A percentile compares a stretch with the other conserved stretches of the same genome.
These are phyloP conservation scores for Nannobrachium achirus DNA, from an alignment of 2,113 vertebrate genomes.

Conservation along the genomic window DNA sequence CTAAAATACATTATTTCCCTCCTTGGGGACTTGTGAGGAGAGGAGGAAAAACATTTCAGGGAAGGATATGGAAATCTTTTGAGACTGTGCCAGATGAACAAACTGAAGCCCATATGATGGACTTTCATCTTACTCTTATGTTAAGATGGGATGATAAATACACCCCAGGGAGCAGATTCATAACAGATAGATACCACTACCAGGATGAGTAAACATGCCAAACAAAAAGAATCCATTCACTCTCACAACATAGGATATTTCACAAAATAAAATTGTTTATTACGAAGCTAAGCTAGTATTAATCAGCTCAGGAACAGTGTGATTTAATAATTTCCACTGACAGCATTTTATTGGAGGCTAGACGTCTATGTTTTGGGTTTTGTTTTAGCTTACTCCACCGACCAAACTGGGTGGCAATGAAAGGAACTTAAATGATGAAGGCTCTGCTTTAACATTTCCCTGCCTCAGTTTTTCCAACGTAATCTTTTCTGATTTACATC, in stretches of 20 bases:
- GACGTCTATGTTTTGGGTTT: too few relatives aligned
- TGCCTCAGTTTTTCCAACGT: too few relatives aligned
- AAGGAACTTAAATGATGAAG: too few relatives aligned
- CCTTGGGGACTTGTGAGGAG: slow-evolving; percentile 21
- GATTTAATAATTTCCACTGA: neutral
- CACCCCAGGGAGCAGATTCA: neutral
- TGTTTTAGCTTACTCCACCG: too few relatives aligned
- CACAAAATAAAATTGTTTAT: neutral
- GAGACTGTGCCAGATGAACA: neutral
- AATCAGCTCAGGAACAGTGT: neutral
- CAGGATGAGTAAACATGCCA: neutral
- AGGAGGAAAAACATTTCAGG: slow-evolving; percentile 1
- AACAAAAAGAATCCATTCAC: neutral
- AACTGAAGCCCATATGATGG: neutral
- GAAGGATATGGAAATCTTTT: slow-evolving; percentile 10
- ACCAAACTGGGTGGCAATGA: too few relatives aligned
- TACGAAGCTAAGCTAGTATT: neutral
- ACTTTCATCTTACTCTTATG: slow-evolving; percentile 25
- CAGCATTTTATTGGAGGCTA: neutral
- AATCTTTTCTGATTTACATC: too few relatives aligned
- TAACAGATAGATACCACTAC: neutral
- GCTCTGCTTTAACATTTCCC: too few relatives aligned
- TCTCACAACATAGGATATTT: neutral
- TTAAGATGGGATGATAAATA: slow-evolving; percentile 17
- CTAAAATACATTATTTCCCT: slow-evolving; percentile 22